Percentiles rank a stretch among this genome's conserved stretches.
phyloP scores from a whole-genome alignment of 2,888 invertebrate species.

The Sympetrum striolatum region DNA sequence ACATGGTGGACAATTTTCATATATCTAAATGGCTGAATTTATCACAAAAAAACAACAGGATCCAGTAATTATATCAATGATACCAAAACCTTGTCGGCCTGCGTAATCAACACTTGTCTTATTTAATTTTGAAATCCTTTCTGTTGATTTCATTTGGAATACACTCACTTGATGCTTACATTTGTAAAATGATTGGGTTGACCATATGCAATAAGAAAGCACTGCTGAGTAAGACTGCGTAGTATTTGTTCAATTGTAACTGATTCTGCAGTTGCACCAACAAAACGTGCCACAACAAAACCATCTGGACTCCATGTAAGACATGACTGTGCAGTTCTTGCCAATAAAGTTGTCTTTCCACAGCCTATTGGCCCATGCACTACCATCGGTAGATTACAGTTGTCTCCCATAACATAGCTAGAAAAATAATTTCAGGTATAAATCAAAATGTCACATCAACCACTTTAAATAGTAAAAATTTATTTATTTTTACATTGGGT shows the following conservation, averaged over 20 bases:
- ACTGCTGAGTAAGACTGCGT: constrained; percentile 77
- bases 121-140: background rate
- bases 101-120: too few species aligned
- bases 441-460: background rate
- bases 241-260: constrained; percentile 74
- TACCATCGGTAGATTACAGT: constrained; percentile 69
- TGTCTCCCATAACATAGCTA: constrained; percentile 71
- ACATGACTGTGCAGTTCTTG: constrained; percentile 69
- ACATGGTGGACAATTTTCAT: too few species aligned
- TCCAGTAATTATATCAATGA: too few species aligned
- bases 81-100: too few species aligned
- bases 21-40: too few species aligned
- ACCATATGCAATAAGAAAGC: constrained; percentile 73
- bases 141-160: background rate
- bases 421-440: constrained; percentile 49
- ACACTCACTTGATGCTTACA: constrained; percentile 58
- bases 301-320: constrained; percentile 54
- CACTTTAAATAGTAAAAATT: constrained; percentile 14
- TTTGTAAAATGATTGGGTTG: constrained; percentile 69
- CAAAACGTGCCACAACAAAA: constrained; percentile 63
- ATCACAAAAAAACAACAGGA: too few species aligned
- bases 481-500: background rate
- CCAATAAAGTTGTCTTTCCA: constrained; percentile 82
- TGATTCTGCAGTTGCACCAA: constrained; percentile 71
- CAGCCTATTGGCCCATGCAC: constrained; percentile 81